Percentiles rank a stretch among this genome's conserved stretches.
phyloP scores from a whole-genome alignment of 2,113 vertebrate species.

The Dasypus novemcinctus region DNA sequence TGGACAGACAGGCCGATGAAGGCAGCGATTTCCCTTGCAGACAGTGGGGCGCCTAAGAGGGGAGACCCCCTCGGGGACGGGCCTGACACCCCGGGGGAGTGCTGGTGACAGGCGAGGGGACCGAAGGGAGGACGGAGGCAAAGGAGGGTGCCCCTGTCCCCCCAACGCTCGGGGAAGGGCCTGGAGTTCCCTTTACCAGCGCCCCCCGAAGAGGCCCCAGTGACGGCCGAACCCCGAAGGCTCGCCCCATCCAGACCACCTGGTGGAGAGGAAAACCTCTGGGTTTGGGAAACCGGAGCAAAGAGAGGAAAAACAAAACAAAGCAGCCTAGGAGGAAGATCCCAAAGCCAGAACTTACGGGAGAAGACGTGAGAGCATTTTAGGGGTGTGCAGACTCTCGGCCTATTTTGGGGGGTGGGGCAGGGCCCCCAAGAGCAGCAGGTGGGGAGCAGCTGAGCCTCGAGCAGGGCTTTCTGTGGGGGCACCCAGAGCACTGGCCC shows the following conservation, averaged over 20 bases:
- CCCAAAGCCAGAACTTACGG: neutral
- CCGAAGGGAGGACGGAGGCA: constrained; percentile 89
- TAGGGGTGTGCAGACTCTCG: neutral
- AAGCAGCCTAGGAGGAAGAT: neutral
- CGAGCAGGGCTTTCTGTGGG: neutral
- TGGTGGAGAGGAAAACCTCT: constrained; percentile 58
- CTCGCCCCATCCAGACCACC: constrained; percentile 77
- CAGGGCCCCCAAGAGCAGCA: neutral
- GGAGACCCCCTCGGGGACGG: constrained; percentile 85
- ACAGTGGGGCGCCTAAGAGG: constrained; percentile 86
- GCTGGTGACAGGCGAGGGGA: constrained; percentile 89
- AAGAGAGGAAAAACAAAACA: neutral
- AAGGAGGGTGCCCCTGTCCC: constrained; percentile 77
- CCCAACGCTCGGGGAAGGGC: constrained; percentile 83
- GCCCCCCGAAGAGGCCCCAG: constrained; percentile 82
- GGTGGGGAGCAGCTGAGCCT: fast-evolving
- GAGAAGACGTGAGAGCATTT: constrained; percentile 11
- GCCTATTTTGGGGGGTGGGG: too few relatives aligned
- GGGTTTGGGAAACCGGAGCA: fast-evolving
- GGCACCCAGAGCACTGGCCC: neutral
- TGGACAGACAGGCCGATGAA: constrained; percentile 78
- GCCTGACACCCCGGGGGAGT: constrained; percentile 80
- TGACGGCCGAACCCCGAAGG: constrained; percentile 65
- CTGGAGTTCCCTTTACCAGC: constrained; percentile 83
- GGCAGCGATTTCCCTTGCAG: constrained; percentile 91